A percentile compares a stretch with the other conserved stretches of the same genome.
phyloP scores from a whole-genome alignment of 2,113 vertebrate genomes.

The Corynorhinus townsendii region DNA sequence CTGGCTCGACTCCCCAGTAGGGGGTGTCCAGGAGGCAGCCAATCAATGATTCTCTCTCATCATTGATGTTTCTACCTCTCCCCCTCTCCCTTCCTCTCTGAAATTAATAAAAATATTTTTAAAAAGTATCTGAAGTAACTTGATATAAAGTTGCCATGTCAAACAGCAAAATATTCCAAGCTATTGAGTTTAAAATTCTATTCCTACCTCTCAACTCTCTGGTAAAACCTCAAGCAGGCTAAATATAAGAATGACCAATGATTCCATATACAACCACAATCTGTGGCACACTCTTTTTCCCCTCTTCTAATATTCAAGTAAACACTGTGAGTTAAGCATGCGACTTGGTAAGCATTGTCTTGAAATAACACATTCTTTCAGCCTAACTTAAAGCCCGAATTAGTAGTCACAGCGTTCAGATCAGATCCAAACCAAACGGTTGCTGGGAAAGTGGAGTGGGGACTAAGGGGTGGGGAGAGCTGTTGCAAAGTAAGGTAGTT shows the following conservation, averaged over 20 bases:
- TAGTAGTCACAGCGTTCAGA: constrained; percentile 23
- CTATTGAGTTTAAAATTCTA: constrained; percentile 21
- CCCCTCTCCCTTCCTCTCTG: too few species aligned
- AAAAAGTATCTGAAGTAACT: neutral
- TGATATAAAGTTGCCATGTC: constrained; percentile 7
- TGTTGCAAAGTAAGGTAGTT: neutral
- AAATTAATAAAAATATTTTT: too few species aligned
- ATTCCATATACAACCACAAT: neutral
- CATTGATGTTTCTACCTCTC: too few species aligned
- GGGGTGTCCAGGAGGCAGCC: too few species aligned
- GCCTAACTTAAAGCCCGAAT: constrained; percentile 34
- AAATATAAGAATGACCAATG: neutral
- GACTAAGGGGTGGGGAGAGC: neutral
- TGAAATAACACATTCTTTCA: constrained; percentile 28
- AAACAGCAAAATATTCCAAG: constrained; percentile 14
- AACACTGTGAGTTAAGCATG: neutral
- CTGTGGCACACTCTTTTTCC: neutral
- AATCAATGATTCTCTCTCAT: too few species aligned
- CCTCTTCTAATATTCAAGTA: neutral
- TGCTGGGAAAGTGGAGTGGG: neutral
- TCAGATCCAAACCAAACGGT: constrained; percentile 14
- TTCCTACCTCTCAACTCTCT: constrained; percentile 6
- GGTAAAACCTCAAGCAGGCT: neutral
- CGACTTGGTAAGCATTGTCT: neutral
- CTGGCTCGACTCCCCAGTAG: too few species aligned